Conservation (phyloP, 2,888 invertebrate species). For the Eudemis profundana region DNA sequence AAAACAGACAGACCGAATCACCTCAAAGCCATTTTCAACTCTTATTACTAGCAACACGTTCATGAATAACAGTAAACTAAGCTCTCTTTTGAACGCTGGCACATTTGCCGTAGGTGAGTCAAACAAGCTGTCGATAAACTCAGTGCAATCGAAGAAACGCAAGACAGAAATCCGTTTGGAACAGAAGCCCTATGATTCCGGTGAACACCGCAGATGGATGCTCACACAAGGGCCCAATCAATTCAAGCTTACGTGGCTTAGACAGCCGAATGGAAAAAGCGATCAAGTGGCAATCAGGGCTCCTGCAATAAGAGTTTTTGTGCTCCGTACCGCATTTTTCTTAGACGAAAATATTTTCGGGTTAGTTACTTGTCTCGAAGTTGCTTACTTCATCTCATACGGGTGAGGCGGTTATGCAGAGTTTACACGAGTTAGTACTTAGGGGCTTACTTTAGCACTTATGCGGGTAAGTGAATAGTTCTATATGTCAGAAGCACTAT, state of each 20-base stretch:
- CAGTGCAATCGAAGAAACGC: constrained; percentile 9
- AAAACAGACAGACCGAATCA: too few species aligned
- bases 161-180: constrained; percentile 22
- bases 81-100: too few species aligned
- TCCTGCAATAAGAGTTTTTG: constrained; percentile 38
- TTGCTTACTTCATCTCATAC: too few species aligned
- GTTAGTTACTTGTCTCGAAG: neutral
- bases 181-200: constrained; percentile 31
- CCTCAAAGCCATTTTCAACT: too few species aligned
- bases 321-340: constrained; percentile 12
- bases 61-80: too few species aligned
- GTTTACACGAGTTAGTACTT: too few species aligned
- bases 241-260: constrained; percentile 45
- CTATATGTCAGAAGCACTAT: neutral
- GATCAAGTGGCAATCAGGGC: constrained; percentile 43
- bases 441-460: too few species aligned
- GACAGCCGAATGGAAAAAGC: constrained; percentile 44
- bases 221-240: constrained; percentile 43
- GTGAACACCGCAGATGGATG: constrained; percentile 40
- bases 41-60: too few species aligned
- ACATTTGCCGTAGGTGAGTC: neutral
- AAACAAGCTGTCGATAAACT: neutral
- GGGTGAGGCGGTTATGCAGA: too few species aligned
- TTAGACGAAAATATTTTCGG: constrained; percentile 3
- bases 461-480: too few species aligned